Percentiles rank a stretch among this genome's conserved stretches.
phyloP scores from a whole-genome alignment of 2,888 invertebrate genomes.

The Galerucella calmariensis region DNA sequence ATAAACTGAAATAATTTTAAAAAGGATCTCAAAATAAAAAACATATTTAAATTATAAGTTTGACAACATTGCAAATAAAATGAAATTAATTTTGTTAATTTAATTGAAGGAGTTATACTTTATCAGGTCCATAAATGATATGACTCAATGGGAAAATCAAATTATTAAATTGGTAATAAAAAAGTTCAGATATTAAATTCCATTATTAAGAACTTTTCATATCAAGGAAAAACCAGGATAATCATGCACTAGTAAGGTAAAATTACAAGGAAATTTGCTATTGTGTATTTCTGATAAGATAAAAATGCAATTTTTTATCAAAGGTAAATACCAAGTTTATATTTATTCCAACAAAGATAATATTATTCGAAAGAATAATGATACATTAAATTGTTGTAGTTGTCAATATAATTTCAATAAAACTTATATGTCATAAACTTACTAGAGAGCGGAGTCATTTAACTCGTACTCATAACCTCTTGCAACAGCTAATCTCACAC shows the following conservation, averaged over 20 bases:
- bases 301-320: background rate
- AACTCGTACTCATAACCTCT: constrained; percentile 75
- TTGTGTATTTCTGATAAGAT: constrained; percentile 2
- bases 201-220: background rate
- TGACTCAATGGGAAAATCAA: too few species aligned
- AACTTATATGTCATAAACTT: constrained; percentile 55
- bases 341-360: background rate
- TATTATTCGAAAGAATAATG: too few species aligned
- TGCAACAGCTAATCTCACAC: constrained; percentile 72
- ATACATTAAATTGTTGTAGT: too few species aligned
- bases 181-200: background rate
- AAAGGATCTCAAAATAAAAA: background rate
- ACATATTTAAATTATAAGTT: background rate
- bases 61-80: background rate
- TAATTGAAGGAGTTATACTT: background rate
- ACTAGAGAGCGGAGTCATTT: constrained; percentile 76
- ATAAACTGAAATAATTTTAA: constrained; percentile 66
- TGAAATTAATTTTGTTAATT: background rate
- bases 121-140: too few species aligned
- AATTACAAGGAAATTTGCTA: constrained; percentile 6
- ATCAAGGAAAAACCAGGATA: background rate
- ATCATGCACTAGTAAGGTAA: background rate
- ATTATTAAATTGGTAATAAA: too few species aligned
- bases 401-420: too few species aligned
- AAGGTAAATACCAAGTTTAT: constrained; percentile 1